phyloP scores from a whole-genome alignment of 30 jellyfish, hydroid and myxozoan species.

The Nemopilema nomurai region DNA sequence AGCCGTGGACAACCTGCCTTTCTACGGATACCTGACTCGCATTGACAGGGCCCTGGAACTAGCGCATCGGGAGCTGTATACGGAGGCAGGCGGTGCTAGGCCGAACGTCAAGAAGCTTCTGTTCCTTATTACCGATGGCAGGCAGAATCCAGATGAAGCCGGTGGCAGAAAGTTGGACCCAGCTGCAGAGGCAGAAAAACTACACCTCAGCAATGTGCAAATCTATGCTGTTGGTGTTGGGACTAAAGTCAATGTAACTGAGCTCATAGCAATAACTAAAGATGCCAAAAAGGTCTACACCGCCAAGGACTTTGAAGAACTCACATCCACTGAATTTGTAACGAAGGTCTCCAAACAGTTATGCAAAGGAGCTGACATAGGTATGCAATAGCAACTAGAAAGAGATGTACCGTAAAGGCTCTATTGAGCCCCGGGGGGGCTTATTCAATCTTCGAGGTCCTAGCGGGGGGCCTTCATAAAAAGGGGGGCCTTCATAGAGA shows the following conservation, averaged over 20 bases:
- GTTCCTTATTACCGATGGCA: constrained; percentile 68
- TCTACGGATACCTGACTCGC: constrained; percentile 61
- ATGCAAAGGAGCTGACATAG: constrained; percentile 11
- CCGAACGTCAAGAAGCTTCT: constrained; percentile 45
- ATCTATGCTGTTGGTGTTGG: constrained; percentile 66
- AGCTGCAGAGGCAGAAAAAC: constrained; percentile 26
- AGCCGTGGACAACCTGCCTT: constrained; percentile 55
- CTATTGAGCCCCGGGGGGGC: too few relatives aligned
- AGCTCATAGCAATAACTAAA: constrained; percentile 45
- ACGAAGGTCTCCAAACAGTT: constrained; percentile 33
- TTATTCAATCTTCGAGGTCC: too few relatives aligned
- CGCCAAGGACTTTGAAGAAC: constrained; percentile 50
- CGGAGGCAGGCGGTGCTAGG: constrained; percentile 35
- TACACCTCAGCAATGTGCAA: constrained; percentile 34
- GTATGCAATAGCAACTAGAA: constrained; percentile 10
- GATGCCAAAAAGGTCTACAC: constrained; percentile 34
- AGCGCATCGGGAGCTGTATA: constrained; percentile 46
- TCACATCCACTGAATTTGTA: constrained; percentile 48
- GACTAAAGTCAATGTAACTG: constrained; percentile 40
- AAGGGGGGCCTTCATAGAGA: too few relatives aligned
- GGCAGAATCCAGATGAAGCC: constrained; percentile 57
- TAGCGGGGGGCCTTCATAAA: neutral
- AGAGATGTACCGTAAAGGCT: too few relatives aligned
- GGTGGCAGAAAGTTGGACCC: constrained; percentile 35
- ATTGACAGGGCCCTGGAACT: constrained; percentile 63